A percentile compares a stretch with the other conserved stretches of the same genome.
Evolutionary conservation across 2,888 invertebrate species (phyloP).

Genomic region (Watsonalla binaria): DNA sequence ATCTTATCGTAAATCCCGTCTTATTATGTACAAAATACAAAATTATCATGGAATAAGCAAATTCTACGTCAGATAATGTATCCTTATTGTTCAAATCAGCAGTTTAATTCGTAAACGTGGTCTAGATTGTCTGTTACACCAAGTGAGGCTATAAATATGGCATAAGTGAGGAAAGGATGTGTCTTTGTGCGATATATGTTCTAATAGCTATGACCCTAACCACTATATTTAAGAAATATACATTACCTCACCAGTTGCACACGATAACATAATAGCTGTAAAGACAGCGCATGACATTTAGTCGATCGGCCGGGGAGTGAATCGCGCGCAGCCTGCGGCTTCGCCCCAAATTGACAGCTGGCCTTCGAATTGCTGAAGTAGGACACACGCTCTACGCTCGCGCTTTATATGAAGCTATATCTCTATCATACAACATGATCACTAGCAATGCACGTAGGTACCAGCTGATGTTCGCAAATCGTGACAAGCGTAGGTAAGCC

Average conservation of each 20-base stretch:
- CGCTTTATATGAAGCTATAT: constrained; percentile 21
- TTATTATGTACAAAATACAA: too few relatives aligned
- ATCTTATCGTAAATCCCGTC: constrained; percentile 11
- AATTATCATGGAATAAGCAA: not conserved
- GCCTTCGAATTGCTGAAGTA: constrained; percentile 53
- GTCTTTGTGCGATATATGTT: not conserved
- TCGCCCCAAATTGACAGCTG: constrained; percentile 62
- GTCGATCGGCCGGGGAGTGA: constrained; percentile 36
- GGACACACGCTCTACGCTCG: constrained; percentile 42
- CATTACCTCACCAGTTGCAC: not conserved
- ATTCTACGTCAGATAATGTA: not conserved
- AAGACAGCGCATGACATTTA: constrained; percentile 65
- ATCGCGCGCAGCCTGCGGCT: constrained; percentile 47
- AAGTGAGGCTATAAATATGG: too few relatives aligned
- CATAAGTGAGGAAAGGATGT: too few relatives aligned
- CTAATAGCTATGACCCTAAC: not conserved
- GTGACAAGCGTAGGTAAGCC: too few relatives aligned
- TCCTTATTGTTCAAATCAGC: too few relatives aligned
- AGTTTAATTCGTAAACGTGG: too few relatives aligned
- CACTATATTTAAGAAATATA: not conserved
- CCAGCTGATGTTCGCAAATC: constrained; percentile 29
- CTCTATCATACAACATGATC: constrained; percentile 3
- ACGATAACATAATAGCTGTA: constrained; percentile 40
- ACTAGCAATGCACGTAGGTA: constrained; percentile 29
- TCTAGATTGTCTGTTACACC: too few relatives aligned